Conservation (phyloP, 2,888 invertebrate species). For the Amblyteles armatorius region DNA sequence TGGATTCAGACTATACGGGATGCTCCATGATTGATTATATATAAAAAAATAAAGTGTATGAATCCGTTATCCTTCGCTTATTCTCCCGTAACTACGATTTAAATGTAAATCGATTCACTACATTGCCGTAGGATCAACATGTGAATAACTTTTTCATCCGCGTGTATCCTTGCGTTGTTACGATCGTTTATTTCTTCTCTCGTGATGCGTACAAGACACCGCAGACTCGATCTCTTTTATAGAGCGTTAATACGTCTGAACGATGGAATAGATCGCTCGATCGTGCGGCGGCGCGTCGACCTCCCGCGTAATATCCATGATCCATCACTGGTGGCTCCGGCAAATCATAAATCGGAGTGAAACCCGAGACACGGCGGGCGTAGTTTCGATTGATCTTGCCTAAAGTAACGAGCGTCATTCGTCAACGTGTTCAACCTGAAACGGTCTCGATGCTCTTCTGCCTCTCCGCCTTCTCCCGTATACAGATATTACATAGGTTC, state of each 20-base stretch:
- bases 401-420: constrained; percentile 70
- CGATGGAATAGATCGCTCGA: constrained; percentile 66
- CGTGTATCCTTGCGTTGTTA: constrained; percentile 55
- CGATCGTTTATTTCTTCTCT: constrained; percentile 43
- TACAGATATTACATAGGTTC: constrained; percentile 16
- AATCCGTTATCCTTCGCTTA: constrained; percentile 25
- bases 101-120: constrained; percentile 43
- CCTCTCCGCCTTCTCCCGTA: background rate
- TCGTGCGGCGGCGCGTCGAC: constrained; percentile 59
- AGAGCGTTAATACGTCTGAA: constrained; percentile 68
- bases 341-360: constrained; percentile 52
- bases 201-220: background rate
- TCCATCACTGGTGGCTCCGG: constrained; percentile 62
- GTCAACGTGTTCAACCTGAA: constrained; percentile 65
- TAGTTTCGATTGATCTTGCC: constrained; percentile 67
- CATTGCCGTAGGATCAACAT: constrained; percentile 25
- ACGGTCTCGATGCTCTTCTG: constrained; percentile 41
- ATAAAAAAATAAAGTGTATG: constrained; percentile 22
- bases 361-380: constrained; percentile 59
- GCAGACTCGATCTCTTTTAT: constrained; percentile 17
- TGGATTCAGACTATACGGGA: background rate
- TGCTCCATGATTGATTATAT: constrained; percentile 28
- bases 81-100: constrained; percentile 33
- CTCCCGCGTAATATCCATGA: constrained; percentile 67
- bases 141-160: constrained; percentile 41